phyloP scores from a whole-genome alignment of 1,140 invertebrate species.

The Papilio machaon region DNA sequence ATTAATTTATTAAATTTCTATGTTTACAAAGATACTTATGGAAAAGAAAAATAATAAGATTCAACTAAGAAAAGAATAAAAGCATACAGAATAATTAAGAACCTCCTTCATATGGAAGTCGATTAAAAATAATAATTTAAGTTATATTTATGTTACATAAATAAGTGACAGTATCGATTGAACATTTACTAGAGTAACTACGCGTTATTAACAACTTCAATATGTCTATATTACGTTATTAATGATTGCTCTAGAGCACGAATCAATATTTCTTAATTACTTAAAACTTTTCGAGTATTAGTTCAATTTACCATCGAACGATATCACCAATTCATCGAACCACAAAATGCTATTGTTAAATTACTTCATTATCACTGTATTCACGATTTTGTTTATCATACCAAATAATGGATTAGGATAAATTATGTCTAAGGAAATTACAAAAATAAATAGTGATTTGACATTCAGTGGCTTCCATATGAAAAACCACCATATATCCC shows the following conservation, averaged over 20 bases:
- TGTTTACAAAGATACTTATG: no score
- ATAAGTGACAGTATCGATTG: no score
- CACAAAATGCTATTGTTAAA: background rate
- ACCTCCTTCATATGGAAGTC: no score
- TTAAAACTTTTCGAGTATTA: constrained; percentile 14
- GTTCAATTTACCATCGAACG: background rate
- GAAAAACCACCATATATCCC: no score
- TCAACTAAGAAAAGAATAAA: no score
- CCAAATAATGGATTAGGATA: background rate
- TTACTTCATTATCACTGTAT: background rate
- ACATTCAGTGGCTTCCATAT: background rate
- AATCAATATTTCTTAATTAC: constrained; percentile 7
- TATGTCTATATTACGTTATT: background rate
- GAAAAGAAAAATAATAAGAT: no score
- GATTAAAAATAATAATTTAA: no score
- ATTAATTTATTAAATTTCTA: no score
- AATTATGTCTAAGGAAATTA: constrained; percentile 11
- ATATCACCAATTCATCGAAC: constrained; percentile 1
- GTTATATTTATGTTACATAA: no score
- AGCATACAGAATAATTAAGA: no score
- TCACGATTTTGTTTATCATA: background rate
- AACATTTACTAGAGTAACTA: background rate
- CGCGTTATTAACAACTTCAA: background rate
- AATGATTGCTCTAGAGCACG: background rate
- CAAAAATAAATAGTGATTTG: no score